Evolutionary conservation across 1,140 invertebrate genomes (phyloP), one percentile per base, ranked within the genome.

Genomic region (Formica selysi): DNA sequence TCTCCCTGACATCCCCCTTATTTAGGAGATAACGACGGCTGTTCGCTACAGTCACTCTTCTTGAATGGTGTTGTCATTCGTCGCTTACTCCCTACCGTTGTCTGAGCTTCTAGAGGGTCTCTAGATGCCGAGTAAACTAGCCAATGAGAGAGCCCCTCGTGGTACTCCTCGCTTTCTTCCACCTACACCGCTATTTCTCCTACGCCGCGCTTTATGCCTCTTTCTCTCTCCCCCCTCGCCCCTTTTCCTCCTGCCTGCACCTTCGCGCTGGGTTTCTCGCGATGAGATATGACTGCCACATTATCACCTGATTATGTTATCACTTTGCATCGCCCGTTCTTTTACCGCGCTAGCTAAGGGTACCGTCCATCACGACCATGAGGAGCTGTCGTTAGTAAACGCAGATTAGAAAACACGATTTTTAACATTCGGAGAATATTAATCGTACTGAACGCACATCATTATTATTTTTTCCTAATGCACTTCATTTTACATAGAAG

Each of bases 301-400:
- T 94, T 94, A 94, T 94, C 93, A 94, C 93, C 93, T 93, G 94
- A 94, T 94, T 94, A 94, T 92, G 90, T 94, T 94, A 94, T 94
- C 94, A 94, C 93, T 94, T 94, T 92, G 91, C 93, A 94, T 94
- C 94, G 91, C 90, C 92, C 92, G 92, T 91, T 93, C 92, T 92
- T 93, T 93, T 91, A 88, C 92, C 90, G 84, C 91, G 59, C 81
- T 74, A 87, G 90, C 91, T 87, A 59, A 83, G 92, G 90, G 92
- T 92, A 91, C 91, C 92, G 91, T 94, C 92, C 93, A 93, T 94
- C 92, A 94, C 83, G 84, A 83, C 81, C 85, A 57, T 59, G 76
- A 67, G 80, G 74, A 85, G 76, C 73, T 73, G 67, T 61, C 74
- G 38, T 22, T 74, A 59, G 81, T 76, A 64, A 86, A 89, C 71